Conservation (phyloP, 2,797 vertebrate species). For the Sciurus vulgaris region DNA sequence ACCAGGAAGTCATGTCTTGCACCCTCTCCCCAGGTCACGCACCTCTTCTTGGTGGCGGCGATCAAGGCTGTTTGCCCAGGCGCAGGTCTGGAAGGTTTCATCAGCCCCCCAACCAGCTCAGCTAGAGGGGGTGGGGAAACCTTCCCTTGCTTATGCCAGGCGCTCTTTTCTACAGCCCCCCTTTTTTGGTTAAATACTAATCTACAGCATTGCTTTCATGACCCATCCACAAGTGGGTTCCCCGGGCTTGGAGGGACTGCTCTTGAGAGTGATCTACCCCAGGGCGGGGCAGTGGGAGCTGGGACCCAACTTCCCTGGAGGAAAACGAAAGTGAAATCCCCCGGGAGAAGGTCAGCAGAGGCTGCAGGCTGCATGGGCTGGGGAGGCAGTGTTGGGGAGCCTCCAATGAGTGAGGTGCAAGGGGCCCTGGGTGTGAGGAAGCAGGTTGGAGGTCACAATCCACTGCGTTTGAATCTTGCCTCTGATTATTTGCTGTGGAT, state of each 20-base stretch:
- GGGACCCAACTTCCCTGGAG: not conserved
- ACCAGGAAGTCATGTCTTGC: not conserved
- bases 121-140: not conserved
- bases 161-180: not conserved
- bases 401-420: accelerated
- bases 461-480: not conserved
- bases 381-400: too few relatives aligned
- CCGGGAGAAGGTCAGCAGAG: not conserved
- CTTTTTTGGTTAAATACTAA: not conserved
- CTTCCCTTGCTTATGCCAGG: not conserved
- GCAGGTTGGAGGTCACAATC: not conserved
- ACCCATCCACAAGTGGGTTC: not conserved
- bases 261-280: not conserved
- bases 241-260: not conserved
- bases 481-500: not conserved
- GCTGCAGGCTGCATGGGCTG: accelerated
- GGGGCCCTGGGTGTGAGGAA: not conserved
- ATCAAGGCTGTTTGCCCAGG: not conserved
- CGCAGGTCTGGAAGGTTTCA: not conserved
- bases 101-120: not conserved
- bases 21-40: not conserved
- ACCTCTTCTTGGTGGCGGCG: not conserved
- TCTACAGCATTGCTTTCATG: not conserved
- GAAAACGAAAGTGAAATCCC: accelerated
- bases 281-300: accelerated